phyloP scores from a whole-genome alignment of 2,888 invertebrate species.

The Papilio elwesi region DNA sequence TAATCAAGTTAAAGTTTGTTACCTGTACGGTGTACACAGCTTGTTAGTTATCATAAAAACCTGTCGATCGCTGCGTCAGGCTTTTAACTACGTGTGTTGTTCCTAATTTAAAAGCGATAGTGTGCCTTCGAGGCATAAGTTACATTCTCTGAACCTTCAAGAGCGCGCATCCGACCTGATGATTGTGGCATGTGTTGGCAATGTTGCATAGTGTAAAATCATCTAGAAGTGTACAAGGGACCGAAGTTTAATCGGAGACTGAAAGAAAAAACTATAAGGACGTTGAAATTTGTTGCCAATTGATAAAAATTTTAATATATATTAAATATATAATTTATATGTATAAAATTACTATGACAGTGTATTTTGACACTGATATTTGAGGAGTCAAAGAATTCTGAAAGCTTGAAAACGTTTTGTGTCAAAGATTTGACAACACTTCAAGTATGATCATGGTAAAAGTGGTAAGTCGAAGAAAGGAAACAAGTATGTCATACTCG shows the following conservation, averaged over 20 bases:
- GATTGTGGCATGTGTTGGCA: constrained; percentile 2
- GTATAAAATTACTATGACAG: constrained; percentile 3
- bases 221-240: constrained; percentile 22
- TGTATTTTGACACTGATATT: background rate
- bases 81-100: constrained; percentile 40
- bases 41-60: background rate
- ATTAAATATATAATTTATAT: constrained; percentile 6
- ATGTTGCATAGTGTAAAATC: background rate
- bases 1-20: too few species aligned
- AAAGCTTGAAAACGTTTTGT: background rate
- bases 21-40: background rate
- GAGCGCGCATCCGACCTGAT: constrained; percentile 32
- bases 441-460: too few species aligned
- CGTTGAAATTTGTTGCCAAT: constrained; percentile 29
- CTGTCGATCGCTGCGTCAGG: constrained; percentile 28
- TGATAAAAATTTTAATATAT: constrained; percentile 14
- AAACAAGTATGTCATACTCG: too few species aligned
- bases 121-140: constrained; percentile 25
- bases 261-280: constrained; percentile 20
- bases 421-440: too few species aligned
- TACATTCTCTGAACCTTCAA: constrained; percentile 35
- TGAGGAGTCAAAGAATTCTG: background rate
- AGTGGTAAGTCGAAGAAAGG: too few species aligned
- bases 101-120: constrained; percentile 36
- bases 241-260: constrained; percentile 32